phyloP scores from a whole-genome alignment of 2,888 invertebrate genomes.

The Cephus pygmeus region DNA sequence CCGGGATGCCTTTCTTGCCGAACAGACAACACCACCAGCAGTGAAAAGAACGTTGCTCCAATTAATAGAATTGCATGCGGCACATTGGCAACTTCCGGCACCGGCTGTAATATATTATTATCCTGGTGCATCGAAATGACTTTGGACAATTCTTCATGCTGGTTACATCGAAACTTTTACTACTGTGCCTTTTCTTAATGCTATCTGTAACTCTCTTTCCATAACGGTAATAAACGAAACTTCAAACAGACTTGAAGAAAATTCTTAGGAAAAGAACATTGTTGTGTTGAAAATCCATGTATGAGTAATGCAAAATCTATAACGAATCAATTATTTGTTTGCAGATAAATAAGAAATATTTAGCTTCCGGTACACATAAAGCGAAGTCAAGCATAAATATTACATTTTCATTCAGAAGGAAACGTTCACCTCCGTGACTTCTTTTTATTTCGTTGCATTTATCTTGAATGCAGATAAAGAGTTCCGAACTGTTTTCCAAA shows the following conservation, averaged over 20 bases:
- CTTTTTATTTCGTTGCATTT: too few relatives aligned
- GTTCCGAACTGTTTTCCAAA: too few relatives aligned
- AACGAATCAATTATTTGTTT: background rate
- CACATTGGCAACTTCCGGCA: conserved; percentile 90
- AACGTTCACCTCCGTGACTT: background rate
- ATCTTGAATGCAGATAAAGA: too few relatives aligned
- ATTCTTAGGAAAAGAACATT: background rate
- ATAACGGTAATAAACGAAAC: background rate
- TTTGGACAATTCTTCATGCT: background rate
- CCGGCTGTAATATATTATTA: conserved; percentile 91
- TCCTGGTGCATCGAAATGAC: conserved; percentile 68
- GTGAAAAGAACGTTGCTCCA: conserved; percentile 88
- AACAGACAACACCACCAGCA: conserved; percentile 77
- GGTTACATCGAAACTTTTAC: background rate
- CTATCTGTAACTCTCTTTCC: background rate
- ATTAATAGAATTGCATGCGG: conserved; percentile 89
- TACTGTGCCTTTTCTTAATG: background rate
- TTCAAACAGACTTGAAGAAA: background rate
- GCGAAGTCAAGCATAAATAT: background rate
- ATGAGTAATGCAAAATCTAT: background rate
- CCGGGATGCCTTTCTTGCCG: conserved; percentile 85
- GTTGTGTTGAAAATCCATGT: background rate
- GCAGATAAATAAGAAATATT: background rate
- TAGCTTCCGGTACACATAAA: background rate
- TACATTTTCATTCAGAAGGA: background rate